Evolutionary conservation across 2,888 invertebrate species (phyloP).

Genomic region (Pachliopta kotzebuea): DNA sequence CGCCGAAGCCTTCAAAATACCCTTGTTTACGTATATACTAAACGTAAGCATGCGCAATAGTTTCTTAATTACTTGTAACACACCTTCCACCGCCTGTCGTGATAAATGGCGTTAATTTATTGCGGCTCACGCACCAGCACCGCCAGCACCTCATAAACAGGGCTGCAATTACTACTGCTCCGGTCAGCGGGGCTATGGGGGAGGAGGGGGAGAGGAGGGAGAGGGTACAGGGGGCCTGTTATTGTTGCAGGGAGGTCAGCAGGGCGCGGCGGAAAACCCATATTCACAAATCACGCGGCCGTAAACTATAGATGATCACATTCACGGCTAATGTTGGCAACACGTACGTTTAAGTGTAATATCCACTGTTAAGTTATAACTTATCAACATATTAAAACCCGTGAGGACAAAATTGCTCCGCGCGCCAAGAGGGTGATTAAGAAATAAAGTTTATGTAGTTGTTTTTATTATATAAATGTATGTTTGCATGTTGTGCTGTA

Average conservation of each 20-base stretch:
- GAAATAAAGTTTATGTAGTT: no score
- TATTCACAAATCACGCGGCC: no score
- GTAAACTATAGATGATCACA: no score
- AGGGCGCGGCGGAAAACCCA: no score
- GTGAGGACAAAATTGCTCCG: neutral
- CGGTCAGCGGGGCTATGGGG: neutral
- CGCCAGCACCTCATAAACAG: conserved; percentile 21
- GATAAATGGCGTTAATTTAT: conserved; percentile 25
- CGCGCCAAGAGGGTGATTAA: no score
- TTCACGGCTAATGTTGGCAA: no score
- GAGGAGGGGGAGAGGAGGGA: no score
- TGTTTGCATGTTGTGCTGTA: no score
- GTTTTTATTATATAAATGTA: no score
- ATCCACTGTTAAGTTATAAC: no score
- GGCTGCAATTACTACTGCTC: conserved; percentile 9
- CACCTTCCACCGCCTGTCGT: conserved; percentile 1
- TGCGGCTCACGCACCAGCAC: conserved; percentile 9
- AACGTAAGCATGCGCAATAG: neutral
- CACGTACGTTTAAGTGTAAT: no score
- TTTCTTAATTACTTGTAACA: conserved; percentile 1
- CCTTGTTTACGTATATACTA: neutral
- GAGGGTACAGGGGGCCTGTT: neutral
- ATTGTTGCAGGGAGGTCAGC: neutral
- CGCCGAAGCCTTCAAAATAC: neutral
- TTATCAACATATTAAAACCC: no score